Percentiles rank a stretch among this genome's conserved stretches.
Evolutionary conservation across 2,113 vertebrate species (phyloP).

Genomic region (Daubentonia madagascariensis): DNA sequence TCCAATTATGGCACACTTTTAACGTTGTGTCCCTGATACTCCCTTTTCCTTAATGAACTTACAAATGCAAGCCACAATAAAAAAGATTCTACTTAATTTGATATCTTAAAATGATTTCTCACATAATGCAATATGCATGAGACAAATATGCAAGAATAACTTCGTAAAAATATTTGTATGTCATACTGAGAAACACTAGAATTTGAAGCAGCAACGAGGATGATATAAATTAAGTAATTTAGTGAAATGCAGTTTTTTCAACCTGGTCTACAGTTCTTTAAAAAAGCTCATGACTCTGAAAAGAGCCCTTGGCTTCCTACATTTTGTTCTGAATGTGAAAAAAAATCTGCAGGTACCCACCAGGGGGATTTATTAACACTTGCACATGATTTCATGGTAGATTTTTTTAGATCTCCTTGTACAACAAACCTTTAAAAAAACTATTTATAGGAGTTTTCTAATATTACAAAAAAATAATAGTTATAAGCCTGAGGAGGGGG

Average conservation of each 20-base stretch:
- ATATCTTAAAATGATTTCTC: neutral
- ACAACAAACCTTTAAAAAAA: no score
- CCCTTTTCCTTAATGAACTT: neutral
- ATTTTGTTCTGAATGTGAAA: neutral
- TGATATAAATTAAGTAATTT: neutral
- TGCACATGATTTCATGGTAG: neutral
- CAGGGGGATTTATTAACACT: neutral
- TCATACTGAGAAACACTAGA: neutral
- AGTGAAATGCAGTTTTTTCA: neutral
- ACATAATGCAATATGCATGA: neutral
- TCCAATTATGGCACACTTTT: neutral
- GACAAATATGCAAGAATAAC: neutral
- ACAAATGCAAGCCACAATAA: neutral
- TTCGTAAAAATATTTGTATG: no score
- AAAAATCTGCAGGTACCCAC: neutral
- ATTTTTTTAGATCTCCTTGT: neutral
- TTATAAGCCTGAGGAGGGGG: neutral
- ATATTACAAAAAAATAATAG: neutral
- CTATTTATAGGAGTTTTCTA: no score
- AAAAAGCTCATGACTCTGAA: neutral
- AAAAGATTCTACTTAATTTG: neutral
- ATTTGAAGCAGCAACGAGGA: neutral
- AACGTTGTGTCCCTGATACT: neutral
- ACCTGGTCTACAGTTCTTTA: neutral
- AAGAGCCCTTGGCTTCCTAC: neutral